Base-by-base conservation (phyloP, 2,888 invertebrate species). In the Diarsia mendica region DNA sequence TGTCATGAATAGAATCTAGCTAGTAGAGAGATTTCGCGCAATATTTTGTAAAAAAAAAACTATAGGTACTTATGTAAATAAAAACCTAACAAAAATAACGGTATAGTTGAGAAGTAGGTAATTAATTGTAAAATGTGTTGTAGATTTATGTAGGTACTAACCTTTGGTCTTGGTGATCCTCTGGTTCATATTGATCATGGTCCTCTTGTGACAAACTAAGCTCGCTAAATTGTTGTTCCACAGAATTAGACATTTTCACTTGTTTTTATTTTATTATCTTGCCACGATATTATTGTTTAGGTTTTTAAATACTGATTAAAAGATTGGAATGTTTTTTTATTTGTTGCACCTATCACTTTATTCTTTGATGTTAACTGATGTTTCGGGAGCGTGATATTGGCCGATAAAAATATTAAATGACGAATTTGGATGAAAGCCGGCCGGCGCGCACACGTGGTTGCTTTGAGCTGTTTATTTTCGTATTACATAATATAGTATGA, bases 181-280 rank as follows among this genome's bases (percentile, higher is more conserved):
- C 97, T 82, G 97, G 97, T 93, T 98, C 98, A 93, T 97, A 98
- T 95, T 98, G 97, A 95, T 98, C 98, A 89, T 97, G 97, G 93
- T 98, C 98, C 92, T 98, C 98, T 92, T 97, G 97, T 82, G 97
- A 97, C 85, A 97, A 94, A 92, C 97, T 97, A 90, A 97, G 96
- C 90, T 98, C 98, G 93, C 97, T 97, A 95, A 97, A 98, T 92
- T 98, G 98, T 93, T 97, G 96, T 87, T 97, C 97, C 96, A 97
- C 94, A 83, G 95, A 95, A 89, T 94, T 96, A 83, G 95, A 93
- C 95, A 95, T 95, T 83, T 92, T 91, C 92, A 93, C 91, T 90
- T 80, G 68, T 82, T 75, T 75, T 15, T 69, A 67, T 71, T 75
- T 28, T 71, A 75, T 73, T 72, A 75, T 73, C 58, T 83, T 80